Evolutionary conservation across 2,888 invertebrate species (phyloP), one percentile per base, ranked within the genome.

Genomic region (Cepaea hortensis): DNA sequence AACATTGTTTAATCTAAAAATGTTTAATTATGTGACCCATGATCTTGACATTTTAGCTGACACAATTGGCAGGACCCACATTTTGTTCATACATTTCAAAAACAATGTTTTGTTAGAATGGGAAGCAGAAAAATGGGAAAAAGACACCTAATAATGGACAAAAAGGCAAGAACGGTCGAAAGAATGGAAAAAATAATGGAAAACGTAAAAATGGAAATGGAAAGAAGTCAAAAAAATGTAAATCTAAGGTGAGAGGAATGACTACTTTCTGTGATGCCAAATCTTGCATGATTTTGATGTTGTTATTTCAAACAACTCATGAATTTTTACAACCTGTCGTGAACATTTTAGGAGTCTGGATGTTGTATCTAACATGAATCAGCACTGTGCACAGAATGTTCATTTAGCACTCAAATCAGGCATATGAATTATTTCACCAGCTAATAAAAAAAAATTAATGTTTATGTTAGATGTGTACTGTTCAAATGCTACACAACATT

Each of bases 181-280:
- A 68, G 46, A 72, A 73, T 3, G 35, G 81, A 23, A 81, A 46
- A 55, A 86, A 55, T 15, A 82, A 76, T 72, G 61, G 72, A 23
- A 86, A 82, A n/a, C 81, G 68, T 55, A 75, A 82, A 23, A 86
- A 68, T 61, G 65, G 76, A 48, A 85, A 70, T 20, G 35, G 65
- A 35, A 75, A 81, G 68, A 75, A 68, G 61, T 15, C 70, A 20
- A 86, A 82, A 23, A 62, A 62, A 76, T 82, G 86, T 50, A 82
- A 82, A 61, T 9, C 76, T 1, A 86, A 86, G 86, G 86, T 86
- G 82, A 86, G 85, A 72, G 55, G 76, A 48, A 23, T 62, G 61
- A 76, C 46, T 13, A 72, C n/a, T 61, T 23, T 50, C n/a, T 20
- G 13, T 70, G 81, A 70, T 15, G n/a, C 23, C 23, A n/a, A 18